Evolutionary conservation across 2,113 vertebrate genomes (phyloP).

Genomic region (Xenopus borealis): DNA sequence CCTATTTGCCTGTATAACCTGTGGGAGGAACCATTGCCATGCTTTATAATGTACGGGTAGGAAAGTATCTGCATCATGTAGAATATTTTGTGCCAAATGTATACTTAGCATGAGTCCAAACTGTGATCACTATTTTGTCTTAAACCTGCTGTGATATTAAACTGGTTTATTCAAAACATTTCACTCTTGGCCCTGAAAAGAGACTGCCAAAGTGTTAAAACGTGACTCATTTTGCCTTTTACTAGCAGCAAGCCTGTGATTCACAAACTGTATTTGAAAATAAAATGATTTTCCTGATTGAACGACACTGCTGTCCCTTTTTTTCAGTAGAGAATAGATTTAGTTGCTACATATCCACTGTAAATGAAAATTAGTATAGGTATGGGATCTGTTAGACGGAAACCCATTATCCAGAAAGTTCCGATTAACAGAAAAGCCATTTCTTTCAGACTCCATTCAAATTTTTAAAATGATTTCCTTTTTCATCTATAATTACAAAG

Average conservation of each 20-base stretch:
- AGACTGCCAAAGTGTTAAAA: not conserved
- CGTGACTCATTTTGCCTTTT: conserved; percentile 2
- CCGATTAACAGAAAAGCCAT: too few relatives aligned
- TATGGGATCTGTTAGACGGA: too few relatives aligned
- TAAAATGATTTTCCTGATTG: conserved; percentile 4
- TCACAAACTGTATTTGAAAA: conserved; percentile 8
- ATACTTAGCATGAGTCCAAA: conserved; percentile 15
- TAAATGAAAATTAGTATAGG: too few relatives aligned
- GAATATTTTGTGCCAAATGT: conserved; percentile 29
- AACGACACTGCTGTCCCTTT: not conserved
- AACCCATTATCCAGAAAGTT: too few relatives aligned
- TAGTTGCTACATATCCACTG: too few relatives aligned
- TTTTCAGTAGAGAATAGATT: too few relatives aligned
- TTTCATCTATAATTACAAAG: too few relatives aligned
- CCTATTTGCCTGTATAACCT: not conserved
- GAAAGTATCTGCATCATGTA: conserved; percentile 4
- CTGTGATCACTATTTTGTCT: conserved; percentile 3
- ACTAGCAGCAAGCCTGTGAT: conserved; percentile 3
- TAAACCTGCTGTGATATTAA: conserved; percentile 15
- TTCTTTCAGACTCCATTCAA: too few relatives aligned
- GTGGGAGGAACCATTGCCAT: not conserved
- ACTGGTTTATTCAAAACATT: not conserved
- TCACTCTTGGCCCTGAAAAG: not conserved
- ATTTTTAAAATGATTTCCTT: too few relatives aligned
- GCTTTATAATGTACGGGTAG: not conserved